Evolutionary conservation across 1,140 invertebrate species (phyloP).

Genomic region (Zaprionus kolodkinae): DNA sequence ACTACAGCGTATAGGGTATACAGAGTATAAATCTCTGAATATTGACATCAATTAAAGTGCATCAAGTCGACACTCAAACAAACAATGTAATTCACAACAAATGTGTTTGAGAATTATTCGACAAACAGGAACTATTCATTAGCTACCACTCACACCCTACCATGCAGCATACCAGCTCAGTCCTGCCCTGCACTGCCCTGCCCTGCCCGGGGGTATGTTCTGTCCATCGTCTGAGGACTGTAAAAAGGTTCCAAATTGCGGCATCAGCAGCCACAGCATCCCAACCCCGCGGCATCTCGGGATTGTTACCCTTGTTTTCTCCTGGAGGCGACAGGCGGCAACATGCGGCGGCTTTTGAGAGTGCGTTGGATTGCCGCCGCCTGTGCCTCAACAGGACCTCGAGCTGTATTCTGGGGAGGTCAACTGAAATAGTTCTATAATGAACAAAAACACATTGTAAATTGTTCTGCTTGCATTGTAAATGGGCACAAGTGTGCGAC

Average conservation of each 20-base stretch:
- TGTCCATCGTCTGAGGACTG: not conserved
- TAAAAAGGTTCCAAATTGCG: constrained; percentile 60
- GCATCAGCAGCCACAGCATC: constrained; percentile 64
- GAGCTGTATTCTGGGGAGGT: constrained; percentile 64
- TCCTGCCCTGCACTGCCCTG: too few species aligned
- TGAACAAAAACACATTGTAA: constrained; percentile 83
- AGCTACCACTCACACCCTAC: constrained; percentile 53
- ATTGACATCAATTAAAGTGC: constrained; percentile 84
- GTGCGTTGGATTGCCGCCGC: constrained; percentile 59
- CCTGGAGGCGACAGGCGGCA: constrained; percentile 62
- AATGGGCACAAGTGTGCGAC: constrained; percentile 71
- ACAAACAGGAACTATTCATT: constrained; percentile 73
- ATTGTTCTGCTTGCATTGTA: constrained; percentile 74
- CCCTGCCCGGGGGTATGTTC: not conserved
- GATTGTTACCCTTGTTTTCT: constrained; percentile 62
- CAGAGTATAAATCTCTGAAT: constrained; percentile 70
- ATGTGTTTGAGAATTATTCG: constrained; percentile 64
- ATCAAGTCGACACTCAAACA: constrained; percentile 79
- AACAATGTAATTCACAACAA: constrained; percentile 83
- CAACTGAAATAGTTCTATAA: constrained; percentile 79
- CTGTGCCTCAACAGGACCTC: constrained; percentile 36
- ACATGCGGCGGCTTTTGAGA: constrained; percentile 47
- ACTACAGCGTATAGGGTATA: not conserved
- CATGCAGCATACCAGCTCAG: not conserved
- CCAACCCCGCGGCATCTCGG: constrained; percentile 29